Evolutionary conservation across 2,113 vertebrate species (phyloP).

Genomic region (Stictonetta naevosa): DNA sequence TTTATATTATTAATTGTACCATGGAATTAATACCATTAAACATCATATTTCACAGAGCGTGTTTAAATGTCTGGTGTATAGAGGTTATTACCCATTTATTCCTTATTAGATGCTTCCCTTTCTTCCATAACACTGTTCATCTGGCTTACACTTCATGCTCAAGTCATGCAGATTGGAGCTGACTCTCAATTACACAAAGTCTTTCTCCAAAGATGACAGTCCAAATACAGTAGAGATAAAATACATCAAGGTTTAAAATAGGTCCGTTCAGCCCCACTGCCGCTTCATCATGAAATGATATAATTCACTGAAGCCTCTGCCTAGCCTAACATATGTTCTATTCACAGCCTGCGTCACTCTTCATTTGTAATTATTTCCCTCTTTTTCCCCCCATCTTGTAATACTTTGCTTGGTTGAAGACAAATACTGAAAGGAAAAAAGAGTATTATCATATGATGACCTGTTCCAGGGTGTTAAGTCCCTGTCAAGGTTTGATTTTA

Average conservation of each 20-base stretch:
- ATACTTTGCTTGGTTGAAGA: conserved; percentile 87
- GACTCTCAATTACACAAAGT: conserved; percentile 93
- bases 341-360: conserved; percentile 92
- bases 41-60: not conserved
- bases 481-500: conserved; percentile 86
- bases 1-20: conserved; percentile 23
- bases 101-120: conserved; percentile 77
- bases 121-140: conserved; percentile 71
- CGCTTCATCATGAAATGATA: conserved; percentile 89
- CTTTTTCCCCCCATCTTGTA: conserved; percentile 80
- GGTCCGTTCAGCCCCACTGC: conserved; percentile 93
- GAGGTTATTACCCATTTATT: conserved; percentile 78
- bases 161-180: conserved; percentile 89
- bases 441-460: conserved; percentile 87
- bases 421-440: conserved; percentile 85
- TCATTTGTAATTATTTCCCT: conserved; percentile 93
- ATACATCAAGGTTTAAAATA: conserved; percentile 97
- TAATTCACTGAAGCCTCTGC: conserved; percentile 86
- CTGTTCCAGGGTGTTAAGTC: conserved; percentile 89
- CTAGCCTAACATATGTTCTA: conserved; percentile 93
- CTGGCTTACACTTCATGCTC: conserved; percentile 79
- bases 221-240: conserved; percentile 90
- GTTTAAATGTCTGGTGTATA: conserved; percentile 61
- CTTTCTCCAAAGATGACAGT: conserved; percentile 90
- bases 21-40: conserved; percentile 50